A percentile compares a stretch with the other conserved stretches of the same genome.
phyloP scores from a whole-genome alignment of 2,888 invertebrate species.

The Ectemnius continuus region DNA sequence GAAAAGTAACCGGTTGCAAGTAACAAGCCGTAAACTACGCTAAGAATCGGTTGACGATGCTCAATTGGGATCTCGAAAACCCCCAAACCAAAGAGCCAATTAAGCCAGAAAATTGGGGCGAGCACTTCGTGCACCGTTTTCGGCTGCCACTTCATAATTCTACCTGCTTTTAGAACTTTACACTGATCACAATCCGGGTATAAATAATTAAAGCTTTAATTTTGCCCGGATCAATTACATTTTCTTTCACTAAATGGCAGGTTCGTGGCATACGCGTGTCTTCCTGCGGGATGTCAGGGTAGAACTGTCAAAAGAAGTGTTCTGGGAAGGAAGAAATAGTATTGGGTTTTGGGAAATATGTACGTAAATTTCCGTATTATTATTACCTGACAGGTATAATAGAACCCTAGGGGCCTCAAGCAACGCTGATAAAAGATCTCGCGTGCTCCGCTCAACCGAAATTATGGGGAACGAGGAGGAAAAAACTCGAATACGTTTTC shows the following conservation, averaged over 20 bases:
- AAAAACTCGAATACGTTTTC: background rate
- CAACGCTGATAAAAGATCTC: constrained; percentile 10
- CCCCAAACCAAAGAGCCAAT: background rate
- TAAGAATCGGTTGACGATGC: background rate
- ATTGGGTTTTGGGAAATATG: too few species aligned
- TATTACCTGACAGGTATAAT: background rate
- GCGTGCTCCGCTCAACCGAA: background rate
- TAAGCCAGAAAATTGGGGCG: constrained; percentile 3
- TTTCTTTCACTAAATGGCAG: too few species aligned
- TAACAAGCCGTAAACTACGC: background rate
- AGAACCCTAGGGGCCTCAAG: background rate
- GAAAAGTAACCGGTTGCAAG: background rate
- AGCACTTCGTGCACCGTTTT: background rate
- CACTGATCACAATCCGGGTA: background rate
- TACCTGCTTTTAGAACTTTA: background rate
- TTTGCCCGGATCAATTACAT: too few species aligned
- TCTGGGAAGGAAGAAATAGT: too few species aligned
- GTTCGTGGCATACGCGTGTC: too few species aligned
- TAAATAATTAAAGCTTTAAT: background rate
- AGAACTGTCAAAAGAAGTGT: too few species aligned
- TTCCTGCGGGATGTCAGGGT: too few species aligned
- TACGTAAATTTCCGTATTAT: too few species aligned
- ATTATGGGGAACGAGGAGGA: background rate
- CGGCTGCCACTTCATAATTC: background rate
- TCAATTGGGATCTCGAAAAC: background rate